Percentiles rank a stretch among this genome's conserved stretches.
These are phyloP conservation scores for Xiphophorus couchianus DNA, from an alignment of 2,113 vertebrate species.

Conservation along the genomic window DNA sequence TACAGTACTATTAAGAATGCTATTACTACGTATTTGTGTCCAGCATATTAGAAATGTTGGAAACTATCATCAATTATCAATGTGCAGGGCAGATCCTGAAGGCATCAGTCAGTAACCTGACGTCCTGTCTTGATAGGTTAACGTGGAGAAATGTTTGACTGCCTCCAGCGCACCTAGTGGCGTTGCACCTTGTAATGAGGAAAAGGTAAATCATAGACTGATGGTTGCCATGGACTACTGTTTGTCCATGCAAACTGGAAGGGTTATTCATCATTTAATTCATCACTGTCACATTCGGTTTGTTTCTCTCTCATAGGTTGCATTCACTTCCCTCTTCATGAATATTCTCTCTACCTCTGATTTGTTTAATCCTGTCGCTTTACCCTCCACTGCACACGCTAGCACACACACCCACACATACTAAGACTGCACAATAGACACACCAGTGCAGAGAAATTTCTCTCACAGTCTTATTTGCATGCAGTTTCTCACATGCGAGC, in stretches of 20 bases:
- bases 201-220: conserved; percentile 26
- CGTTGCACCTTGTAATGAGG: conserved; percentile 4
- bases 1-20: no score
- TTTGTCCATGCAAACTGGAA: conserved; percentile 50
- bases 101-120: conserved; percentile 1
- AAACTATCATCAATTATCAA: conserved; percentile 8
- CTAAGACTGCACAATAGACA: conserved; percentile 31
- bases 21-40: no score
- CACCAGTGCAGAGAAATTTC: conserved; percentile 29
- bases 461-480: conserved; percentile 16
- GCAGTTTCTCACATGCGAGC: conserved; percentile 36
- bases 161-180: neutral
- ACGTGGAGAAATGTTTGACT: conserved; percentile 9
- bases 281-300: conserved; percentile 48
- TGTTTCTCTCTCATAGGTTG: conserved; percentile 41
- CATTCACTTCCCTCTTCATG: conserved; percentile 64
- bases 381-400: conserved; percentile 53
- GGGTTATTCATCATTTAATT: conserved; percentile 69
- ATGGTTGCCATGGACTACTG: conserved; percentile 64
- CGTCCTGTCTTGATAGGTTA: conserved; percentile 5
- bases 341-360: conserved; percentile 70
- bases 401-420: conserved; percentile 1
- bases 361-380: conserved; percentile 70
- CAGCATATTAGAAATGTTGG: neutral
- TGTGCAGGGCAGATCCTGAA: neutral